Evolutionary conservation across 2,888 invertebrate species (phyloP).

Genomic region (Boloria euphrosyne): DNA sequence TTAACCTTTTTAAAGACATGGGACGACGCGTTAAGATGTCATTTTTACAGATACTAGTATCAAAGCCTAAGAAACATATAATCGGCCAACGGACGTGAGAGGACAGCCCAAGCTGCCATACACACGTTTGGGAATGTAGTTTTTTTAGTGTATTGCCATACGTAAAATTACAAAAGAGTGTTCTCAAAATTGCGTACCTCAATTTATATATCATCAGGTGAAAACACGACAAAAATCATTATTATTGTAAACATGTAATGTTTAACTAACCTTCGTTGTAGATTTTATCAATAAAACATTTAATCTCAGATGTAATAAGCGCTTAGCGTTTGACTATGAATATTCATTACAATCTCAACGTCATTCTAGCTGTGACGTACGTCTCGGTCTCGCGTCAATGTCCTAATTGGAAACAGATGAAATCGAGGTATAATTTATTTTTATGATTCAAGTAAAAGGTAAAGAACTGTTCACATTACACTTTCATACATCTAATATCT

Average conservation of each 20-base stretch:
- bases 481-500: too few relatives aligned
- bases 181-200: too few relatives aligned
- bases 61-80: too few relatives aligned
- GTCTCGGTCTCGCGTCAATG: conserved; percentile 18
- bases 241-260: conserved; percentile 4
- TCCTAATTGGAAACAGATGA: conserved; percentile 39
- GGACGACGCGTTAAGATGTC: too few relatives aligned
- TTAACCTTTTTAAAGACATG: too few relatives aligned
- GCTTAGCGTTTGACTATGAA: conserved; percentile 15
- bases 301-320: conserved; percentile 5
- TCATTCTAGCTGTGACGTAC: conserved; percentile 37
- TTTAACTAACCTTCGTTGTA: conserved; percentile 7
- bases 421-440: conserved; percentile 25
- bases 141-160: too few relatives aligned
- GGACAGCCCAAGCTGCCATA: too few relatives aligned
- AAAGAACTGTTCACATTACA: not conserved
- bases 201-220: not conserved
- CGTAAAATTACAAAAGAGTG: too few relatives aligned
- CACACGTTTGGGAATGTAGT: too few relatives aligned
- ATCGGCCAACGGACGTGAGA: too few relatives aligned
- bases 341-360: conserved; percentile 34
- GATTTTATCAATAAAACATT: conserved; percentile 1
- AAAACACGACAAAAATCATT: not conserved
- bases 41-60: too few relatives aligned
- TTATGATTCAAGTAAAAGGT: conserved; percentile 5